Evolutionary conservation across 2,797 vertebrate species (phyloP).

Genomic region (Syndactyla subalaris): DNA sequence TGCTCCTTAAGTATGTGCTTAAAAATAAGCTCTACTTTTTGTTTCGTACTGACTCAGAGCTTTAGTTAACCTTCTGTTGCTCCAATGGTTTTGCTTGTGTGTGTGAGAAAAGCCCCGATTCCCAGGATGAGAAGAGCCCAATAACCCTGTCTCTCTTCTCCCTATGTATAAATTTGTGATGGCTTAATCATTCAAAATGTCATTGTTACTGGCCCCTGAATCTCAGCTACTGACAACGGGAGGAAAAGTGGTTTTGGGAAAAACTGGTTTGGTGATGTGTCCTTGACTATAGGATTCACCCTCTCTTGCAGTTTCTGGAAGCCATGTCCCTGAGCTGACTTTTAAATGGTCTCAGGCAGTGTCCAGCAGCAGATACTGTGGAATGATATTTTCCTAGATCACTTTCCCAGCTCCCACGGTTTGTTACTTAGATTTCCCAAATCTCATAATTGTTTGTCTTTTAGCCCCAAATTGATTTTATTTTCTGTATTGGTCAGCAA

Average conservation of each 20-base stretch:
- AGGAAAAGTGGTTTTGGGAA: neutral
- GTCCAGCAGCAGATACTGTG: neutral
- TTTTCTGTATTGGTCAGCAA: neutral
- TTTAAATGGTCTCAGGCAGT: neutral
- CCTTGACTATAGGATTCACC: neutral
- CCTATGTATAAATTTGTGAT: neutral
- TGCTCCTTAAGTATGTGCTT: neutral
- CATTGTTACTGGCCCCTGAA: neutral
- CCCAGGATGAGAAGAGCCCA: neutral
- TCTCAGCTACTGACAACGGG: neutral
- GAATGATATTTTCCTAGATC: neutral
- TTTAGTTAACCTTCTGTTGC: neutral
- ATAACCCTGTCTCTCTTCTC: neutral
- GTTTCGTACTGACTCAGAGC: neutral
- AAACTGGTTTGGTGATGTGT: neutral
- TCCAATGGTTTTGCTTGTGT: neutral
- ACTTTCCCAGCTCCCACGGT: neutral
- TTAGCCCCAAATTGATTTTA: neutral
- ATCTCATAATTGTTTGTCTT: neutral
- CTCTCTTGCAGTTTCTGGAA: neutral
- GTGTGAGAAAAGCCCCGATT: neutral
- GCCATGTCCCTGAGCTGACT: neutral
- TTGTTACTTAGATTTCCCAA: neutral
- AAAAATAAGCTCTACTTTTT: neutral
- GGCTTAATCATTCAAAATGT: neutral